Conservation (phyloP, 2,888 invertebrate genomes). For the Drosophila paramelanica region DNA sequence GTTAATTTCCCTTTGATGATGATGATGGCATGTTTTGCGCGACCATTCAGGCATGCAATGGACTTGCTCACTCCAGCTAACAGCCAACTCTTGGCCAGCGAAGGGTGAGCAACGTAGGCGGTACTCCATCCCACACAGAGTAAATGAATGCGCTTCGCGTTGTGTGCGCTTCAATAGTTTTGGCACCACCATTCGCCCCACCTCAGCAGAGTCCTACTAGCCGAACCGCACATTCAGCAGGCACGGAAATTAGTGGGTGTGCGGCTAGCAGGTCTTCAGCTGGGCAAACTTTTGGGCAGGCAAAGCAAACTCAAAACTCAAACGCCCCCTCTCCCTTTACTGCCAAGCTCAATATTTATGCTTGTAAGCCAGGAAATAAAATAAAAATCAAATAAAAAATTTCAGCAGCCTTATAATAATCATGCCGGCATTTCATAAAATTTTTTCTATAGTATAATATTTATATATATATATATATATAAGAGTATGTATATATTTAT, state of each 20-base stretch:
- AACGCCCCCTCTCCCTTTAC: conserved; percentile 3
- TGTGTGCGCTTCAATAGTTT: conserved; percentile 75
- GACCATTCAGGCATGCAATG: conserved; percentile 82
- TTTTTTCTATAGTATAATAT: conserved; percentile 28
- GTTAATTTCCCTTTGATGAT: conserved; percentile 83
- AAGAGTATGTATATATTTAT: conserved; percentile 13
- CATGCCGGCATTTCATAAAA: conserved; percentile 58
- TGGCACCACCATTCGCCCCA: conserved; percentile 17
- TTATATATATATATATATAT: conserved; percentile 25
- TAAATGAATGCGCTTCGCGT: conserved; percentile 63
- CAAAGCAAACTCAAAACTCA: conserved; percentile 48
- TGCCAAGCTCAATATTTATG: conserved; percentile 33
- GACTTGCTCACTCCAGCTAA: conserved; percentile 70
- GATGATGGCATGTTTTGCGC: conserved; percentile 79
- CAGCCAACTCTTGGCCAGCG: conserved; percentile 4
- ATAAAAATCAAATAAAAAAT: conserved; percentile 30
- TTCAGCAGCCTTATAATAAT: conserved; percentile 62
- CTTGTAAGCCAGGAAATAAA: conserved; percentile 15
- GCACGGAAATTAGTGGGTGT: conserved; percentile 22
- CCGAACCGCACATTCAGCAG: conserved; percentile 6
- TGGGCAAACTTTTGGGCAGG: conserved; percentile 50
- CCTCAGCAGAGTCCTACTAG: not conserved
- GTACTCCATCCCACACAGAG: conserved; percentile 27
- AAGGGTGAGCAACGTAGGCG: not conserved
- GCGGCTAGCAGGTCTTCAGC: conserved; percentile 31